Percentiles rank a stretch among this genome's conserved stretches.
These are phyloP conservation scores for Anhinga rufa DNA, from an alignment of 2,113 vertebrate genomes.

Conservation along the genomic window DNA sequence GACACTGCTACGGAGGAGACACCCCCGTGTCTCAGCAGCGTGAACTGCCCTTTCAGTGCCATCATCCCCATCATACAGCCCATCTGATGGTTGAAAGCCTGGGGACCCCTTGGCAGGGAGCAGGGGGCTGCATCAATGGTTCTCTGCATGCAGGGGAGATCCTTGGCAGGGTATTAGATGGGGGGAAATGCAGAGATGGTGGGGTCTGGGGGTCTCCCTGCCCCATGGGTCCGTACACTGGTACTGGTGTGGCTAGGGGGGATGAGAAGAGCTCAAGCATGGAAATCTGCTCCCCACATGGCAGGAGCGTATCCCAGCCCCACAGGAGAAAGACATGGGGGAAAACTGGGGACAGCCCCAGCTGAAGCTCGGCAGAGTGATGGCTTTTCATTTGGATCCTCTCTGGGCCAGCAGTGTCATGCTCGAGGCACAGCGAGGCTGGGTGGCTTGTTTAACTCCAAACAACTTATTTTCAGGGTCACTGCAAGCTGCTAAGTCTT, in stretches of 20 bases:
- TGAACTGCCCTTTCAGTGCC: background rate
- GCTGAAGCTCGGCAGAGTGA: background rate
- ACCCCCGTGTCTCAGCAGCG: rapidly evolving
- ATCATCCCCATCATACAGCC: background rate
- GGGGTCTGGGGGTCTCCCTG: background rate
- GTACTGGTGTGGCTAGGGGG: background rate
- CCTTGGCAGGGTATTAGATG: background rate
- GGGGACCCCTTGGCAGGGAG: background rate
- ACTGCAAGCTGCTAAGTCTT: background rate
- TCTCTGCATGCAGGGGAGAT: background rate
- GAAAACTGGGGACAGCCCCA: background rate
- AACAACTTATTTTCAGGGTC: background rate
- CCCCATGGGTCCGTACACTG: background rate
- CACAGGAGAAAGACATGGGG: background rate
- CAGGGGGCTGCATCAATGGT: background rate
- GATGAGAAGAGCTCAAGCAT: background rate
- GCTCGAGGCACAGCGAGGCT: background rate
- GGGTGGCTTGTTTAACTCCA: background rate
- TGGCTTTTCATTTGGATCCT: background rate
- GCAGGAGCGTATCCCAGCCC: background rate
- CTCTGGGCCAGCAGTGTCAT: background rate
- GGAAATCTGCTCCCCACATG: background rate
- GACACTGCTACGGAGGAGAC: background rate
- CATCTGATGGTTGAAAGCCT: background rate
- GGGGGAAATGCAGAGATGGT: background rate